Evolutionary conservation across 1,140 invertebrate genomes (phyloP), one percentile per base, ranked within the genome.

Genomic region (Drosophila punjabiensis): DNA sequence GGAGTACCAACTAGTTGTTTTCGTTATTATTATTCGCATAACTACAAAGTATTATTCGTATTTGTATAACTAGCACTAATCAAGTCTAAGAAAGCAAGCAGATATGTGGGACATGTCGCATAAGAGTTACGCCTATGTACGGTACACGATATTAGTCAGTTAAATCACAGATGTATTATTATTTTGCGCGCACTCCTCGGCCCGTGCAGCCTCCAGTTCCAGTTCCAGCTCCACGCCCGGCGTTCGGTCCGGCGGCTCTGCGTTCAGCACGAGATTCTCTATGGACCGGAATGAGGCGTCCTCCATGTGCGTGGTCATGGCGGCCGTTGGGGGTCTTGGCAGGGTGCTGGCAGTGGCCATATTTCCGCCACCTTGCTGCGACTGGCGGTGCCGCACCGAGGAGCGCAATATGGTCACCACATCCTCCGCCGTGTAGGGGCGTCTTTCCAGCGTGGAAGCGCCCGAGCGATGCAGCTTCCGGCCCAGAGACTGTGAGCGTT

Each of bases 341-440:
- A 89, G 41, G 11, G 85, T 89, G 39, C 74, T 73, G 37, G 69
- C 73, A 33, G 48, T 48, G 37, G 47, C 76, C 43, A 41, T 24
- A 14, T 32, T 20, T 2, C 39, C 70, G 5, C 37, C 74, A 13
- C 39, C 61, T 14, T 16, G 60, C 43, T 58, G 55, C 52, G 65
- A 55, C 52, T 85, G 87, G 24, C 86, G 87, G 62, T 91, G 80
- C 4, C 86, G 79, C 56, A 86, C 86, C 13, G 91, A 92, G 16
- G 92, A 95, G 9, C 95, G 93, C 33, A 95, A 70, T 35, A 95
- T 90, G 58, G 94, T 95, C 2, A 95, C 95, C n/a, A 95, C 95
- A 73, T 95, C 94, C 43, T 93, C 93, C 1, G 94, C 95, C 1
- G 95, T 95, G 52, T 95, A 89, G 7, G 88, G 89, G 11, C 85